These are phyloP conservation scores for Sapajus apella DNA, from an alignment of 2,113 vertebrate species.

Conservation along the genomic window DNA sequence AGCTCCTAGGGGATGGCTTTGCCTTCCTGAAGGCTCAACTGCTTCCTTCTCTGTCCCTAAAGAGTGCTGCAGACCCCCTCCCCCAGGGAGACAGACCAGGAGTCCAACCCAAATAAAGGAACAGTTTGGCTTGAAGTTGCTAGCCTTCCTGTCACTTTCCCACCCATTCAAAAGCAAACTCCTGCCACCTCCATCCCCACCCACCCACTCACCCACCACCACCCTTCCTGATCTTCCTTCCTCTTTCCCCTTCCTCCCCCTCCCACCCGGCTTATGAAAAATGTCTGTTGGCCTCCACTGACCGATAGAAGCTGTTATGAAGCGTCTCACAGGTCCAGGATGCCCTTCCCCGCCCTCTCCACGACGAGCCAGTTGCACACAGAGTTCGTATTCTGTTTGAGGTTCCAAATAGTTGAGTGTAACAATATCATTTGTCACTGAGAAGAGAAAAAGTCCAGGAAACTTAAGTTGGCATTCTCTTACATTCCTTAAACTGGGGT, in stretches of 20 bases:
- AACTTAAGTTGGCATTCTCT: constrained; percentile 21
- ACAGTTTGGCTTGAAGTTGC: constrained; percentile 32
- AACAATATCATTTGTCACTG: constrained; percentile 85
- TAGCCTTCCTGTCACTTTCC: constrained; percentile 75
- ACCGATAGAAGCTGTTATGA: constrained; percentile 89
- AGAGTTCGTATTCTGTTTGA: constrained; percentile 88
- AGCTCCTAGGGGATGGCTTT: constrained; percentile 50
- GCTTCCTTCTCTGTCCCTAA: constrained; percentile 59
- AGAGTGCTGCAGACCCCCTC: background rate
- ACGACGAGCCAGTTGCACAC: constrained; percentile 87
- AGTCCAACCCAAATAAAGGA: constrained; percentile 64
- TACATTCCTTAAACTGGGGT: background rate
- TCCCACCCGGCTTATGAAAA: constrained; percentile 52
- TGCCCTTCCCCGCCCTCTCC: constrained; percentile 89
- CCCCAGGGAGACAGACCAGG: constrained; percentile 45
- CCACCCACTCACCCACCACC: constrained; percentile 73
- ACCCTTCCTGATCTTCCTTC: constrained; percentile 79
- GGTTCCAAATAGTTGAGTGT: constrained; percentile 88
- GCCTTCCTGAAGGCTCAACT: constrained; percentile 75
- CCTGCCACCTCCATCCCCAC: constrained; percentile 67
- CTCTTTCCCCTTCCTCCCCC: constrained; percentile 73
- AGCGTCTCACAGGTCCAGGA: constrained; percentile 87
- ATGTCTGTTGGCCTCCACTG: constrained; percentile 63
- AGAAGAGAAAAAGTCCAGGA: constrained; percentile 63
- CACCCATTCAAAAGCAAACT: constrained; percentile 67